Conservation (phyloP, 2,797 vertebrate genomes). For the Syndactyla subalaris region DNA sequence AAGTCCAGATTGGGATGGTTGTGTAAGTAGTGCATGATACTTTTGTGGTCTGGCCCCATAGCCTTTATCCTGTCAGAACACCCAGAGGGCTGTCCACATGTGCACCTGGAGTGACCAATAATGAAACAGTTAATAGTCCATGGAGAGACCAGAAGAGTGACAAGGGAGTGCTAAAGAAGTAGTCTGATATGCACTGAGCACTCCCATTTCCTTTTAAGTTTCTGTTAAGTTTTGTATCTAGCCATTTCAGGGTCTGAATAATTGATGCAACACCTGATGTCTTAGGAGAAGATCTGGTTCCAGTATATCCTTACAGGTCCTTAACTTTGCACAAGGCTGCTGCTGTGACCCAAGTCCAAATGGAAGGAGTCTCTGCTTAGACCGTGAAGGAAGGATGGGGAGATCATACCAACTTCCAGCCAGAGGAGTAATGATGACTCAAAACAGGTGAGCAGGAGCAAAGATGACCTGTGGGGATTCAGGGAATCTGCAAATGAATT, state of each 20-base stretch:
- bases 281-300: background rate
- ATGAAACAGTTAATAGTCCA: background rate
- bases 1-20: background rate
- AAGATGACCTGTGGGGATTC: background rate
- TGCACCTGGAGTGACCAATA: background rate
- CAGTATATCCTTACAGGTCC: background rate
- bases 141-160: background rate
- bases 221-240: constrained; percentile 25
- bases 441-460: background rate
- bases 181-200: background rate
- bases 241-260: constrained; percentile 36
- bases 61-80: background rate
- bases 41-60: background rate
- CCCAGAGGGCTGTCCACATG: background rate
- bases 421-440: background rate
- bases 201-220: background rate
- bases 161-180: background rate
- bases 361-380: background rate
- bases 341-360: background rate
- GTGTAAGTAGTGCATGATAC: background rate
- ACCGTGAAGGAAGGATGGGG: background rate
- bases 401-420: background rate
- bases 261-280: constrained; percentile 12
- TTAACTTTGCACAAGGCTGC: background rate
- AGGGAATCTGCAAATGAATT: background rate